Conservation (phyloP, 2,113 vertebrate species). For the Dipodomys ordii region DNA sequence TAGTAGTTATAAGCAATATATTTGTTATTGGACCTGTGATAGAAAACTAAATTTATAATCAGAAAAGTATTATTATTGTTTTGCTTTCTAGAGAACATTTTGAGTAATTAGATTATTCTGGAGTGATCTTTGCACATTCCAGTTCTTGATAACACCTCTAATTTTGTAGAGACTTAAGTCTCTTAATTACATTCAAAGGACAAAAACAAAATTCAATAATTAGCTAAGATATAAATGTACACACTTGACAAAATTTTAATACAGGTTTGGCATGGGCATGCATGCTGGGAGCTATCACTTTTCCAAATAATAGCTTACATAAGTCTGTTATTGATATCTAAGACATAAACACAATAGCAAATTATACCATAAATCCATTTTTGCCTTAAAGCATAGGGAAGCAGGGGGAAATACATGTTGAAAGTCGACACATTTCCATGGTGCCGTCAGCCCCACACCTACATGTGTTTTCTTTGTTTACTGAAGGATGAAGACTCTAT, state of each 20-base stretch:
- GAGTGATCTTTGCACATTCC: background rate
- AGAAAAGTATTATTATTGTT: background rate
- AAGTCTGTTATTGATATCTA: background rate
- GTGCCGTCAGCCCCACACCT: background rate
- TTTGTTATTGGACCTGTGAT: background rate
- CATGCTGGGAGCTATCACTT: background rate
- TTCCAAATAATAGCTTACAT: background rate
- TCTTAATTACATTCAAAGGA: background rate
- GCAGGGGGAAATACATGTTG: background rate
- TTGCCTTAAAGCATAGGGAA: background rate
- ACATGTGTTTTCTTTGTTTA: background rate
- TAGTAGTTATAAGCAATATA: background rate
- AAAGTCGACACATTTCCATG: background rate
- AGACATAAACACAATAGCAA: background rate
- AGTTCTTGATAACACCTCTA: background rate
- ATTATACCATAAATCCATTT: background rate
- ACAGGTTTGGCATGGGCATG: background rate
- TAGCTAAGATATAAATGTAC: conserved; percentile 3
- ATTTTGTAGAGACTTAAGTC: background rate
- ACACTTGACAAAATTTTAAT: background rate
- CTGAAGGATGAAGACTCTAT: background rate
- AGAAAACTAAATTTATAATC: background rate
- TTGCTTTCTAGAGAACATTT: background rate
- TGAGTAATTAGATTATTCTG: background rate
- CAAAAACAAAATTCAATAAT: background rate